Evolutionary conservation across 37 sponge, comb jelly and placozoan genomes (phyloP), one percentile per base, ranked within the genome.

Genomic region (Halichondria panicea): DNA sequence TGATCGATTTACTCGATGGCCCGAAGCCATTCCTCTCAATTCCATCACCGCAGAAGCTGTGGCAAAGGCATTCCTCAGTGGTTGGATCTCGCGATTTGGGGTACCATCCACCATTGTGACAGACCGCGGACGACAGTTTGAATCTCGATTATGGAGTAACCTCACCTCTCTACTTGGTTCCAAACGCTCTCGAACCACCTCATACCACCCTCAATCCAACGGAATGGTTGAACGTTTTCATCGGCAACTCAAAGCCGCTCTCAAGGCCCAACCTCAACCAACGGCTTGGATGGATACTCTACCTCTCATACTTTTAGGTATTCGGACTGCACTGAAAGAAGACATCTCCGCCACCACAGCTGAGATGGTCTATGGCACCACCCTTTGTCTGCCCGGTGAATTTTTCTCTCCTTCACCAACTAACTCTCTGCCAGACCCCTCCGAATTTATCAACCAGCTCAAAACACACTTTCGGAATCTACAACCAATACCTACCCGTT

Each of bases 351-450:
- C 70, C 27, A 90, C 77, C 18, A 68, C 78, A 37, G 86, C 91
- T 19, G 91, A 90, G 68, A 53, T 90, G 73, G 77, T 81, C 33
- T 90, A 90, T 77, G 86, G 91, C 63, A 85, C 86, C 4, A 90
- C 86, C 5, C 73, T 90, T 12, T 53, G 82, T 5, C 82, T 85
- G 34, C 91, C 91, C 4, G 91, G 91, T 30, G 82, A 81, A 76
- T 90, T 79, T 71, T 81, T 90, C 61, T 33, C 38, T 34, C 43
- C 83, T 22, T 33, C 48, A n/a, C 27, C 35, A 2, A 31, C 57
- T 50, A 66, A 18, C 8, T 68, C 72, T 66, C 42, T 73, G 37
- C 28, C 68, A 1, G 68, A 85, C 74, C 82, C 74, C 0, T 34
- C 69, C 28, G 34, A 52, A 22, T 85, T 68, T 43, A 68, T 85